Percentiles rank a stretch among this genome's conserved stretches.
Evolutionary conservation across 2,113 vertebrate species (phyloP).

Genomic region (Natator depressus): DNA sequence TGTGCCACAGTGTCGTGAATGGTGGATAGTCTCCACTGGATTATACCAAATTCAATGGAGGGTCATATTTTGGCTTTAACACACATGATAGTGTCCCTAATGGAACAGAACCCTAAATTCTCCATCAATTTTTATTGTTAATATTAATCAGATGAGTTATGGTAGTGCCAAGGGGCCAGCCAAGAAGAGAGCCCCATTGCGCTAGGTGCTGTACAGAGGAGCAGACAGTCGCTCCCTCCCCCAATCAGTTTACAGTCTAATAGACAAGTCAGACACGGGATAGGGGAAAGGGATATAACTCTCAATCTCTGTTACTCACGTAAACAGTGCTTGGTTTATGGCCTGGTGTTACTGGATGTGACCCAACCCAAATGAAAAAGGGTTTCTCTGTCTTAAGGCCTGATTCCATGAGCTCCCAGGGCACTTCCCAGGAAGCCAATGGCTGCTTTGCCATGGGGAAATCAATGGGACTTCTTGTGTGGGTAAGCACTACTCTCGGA

Average conservation of each 20-base stretch:
- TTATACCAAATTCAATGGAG: background rate
- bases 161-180: background rate
- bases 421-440: background rate
- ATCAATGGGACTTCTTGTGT: fast-evolving
- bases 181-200: background rate
- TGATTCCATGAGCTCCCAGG: background rate
- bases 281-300: background rate
- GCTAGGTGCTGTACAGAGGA: background rate
- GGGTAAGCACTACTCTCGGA: fast-evolving
- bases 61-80: background rate
- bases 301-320: background rate
- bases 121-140: background rate
- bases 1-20: background rate
- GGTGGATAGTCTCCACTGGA: background rate
- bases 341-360: background rate
- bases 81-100: background rate
- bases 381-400: background rate
- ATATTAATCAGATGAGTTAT: background rate
- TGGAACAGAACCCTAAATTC: background rate
- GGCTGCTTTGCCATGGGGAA: background rate
- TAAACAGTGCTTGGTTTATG: background rate
- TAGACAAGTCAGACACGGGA: background rate
- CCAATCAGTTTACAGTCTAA: background rate
- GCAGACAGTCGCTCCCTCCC: background rate
- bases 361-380: background rate